Base-by-base conservation (phyloP, 1,140 invertebrate genomes). In the Papilio aristodemus region DNA sequence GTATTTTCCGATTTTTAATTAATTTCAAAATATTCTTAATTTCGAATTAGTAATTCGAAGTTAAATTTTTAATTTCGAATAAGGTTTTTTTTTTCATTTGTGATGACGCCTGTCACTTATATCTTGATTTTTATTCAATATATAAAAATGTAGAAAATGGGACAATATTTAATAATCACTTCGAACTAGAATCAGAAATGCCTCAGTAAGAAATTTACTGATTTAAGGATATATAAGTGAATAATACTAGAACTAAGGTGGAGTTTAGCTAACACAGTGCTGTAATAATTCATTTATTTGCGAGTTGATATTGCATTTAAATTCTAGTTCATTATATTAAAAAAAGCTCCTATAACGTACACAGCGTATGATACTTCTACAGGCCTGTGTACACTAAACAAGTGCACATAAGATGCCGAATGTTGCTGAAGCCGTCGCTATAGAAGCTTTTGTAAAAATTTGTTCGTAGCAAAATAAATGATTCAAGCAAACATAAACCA, bases 361-460 rank as follows among this genome's bases (percentile, higher is more conserved):
- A 50, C 43, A 50, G 63, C 63, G 27, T 27, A 46, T 32, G 13
- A 41, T 13, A 46, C 22, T 9, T 13, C 46, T 54, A 54, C 46
- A 22, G 46, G 10, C 46, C 68, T 70, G 17, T 43, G 63, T 11
- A 70, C 57, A 69, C 1, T 19, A 41, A 59, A 64, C 70, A 68
- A 76, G 46, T 62, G 19, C 19, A 37, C 37, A 64, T 67, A 37
- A 19, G 25, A 54, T 74, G 57, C 38, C 69, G 57, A 64, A 41
- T 41, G 37, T 69, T 67, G 54, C 74, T 74, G 58, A 76, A 80
- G 78, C 78, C 68, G 67, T 71, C 78, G 78, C 78, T 75, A 76
- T 75, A 81, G 77, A 79, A 80, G 78, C 75, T 77, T 83, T 78
- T 62, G 46, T 54, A 54, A 73, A 8, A 25, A 43, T 11, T 5